phyloP scores from a whole-genome alignment of 2,797 vertebrate species.

The Acanthopagrus latus region DNA sequence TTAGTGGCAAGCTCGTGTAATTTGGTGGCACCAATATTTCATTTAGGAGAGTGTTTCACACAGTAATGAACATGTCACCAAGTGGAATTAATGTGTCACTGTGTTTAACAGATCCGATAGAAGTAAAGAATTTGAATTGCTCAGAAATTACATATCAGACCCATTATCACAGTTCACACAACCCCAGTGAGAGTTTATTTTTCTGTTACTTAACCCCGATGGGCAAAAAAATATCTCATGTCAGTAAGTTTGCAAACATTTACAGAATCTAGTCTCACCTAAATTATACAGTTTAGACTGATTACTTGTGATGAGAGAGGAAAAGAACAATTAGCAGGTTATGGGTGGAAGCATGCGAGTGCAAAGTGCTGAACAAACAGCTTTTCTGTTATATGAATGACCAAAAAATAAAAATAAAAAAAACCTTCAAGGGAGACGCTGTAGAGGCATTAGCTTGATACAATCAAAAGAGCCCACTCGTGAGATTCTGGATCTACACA shows the following conservation, averaged over 20 bases:
- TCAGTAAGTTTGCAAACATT: conserved; percentile 20
- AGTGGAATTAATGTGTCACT: conserved; percentile 72
- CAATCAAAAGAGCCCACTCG: not conserved
- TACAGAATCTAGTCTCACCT: not conserved
- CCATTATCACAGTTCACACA: conserved; percentile 61
- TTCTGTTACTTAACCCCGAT: conserved; percentile 13
- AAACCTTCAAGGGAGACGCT: not conserved
- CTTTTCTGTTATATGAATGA: not conserved
- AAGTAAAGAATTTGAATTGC: conserved; percentile 51
- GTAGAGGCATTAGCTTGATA: conserved; percentile 8
- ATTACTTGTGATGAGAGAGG: conserved; percentile 10
- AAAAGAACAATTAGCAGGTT: conserved; percentile 17
- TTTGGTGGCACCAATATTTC: conserved; percentile 68
- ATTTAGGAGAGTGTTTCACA: conserved; percentile 62
- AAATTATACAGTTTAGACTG: not conserved
- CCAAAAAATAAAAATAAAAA: not conserved
- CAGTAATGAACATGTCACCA: conserved; percentile 69
- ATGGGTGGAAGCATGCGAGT: conserved; percentile 2
- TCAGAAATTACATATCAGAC: conserved; percentile 58
- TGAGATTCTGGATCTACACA: conserved; percentile 22
- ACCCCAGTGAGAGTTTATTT: conserved; percentile 36
- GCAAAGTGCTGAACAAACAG: conserved; percentile 14
- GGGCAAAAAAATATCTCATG: conserved; percentile 32
- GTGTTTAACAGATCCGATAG: conserved; percentile 62
- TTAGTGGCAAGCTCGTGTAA: conserved; percentile 55